Percentiles rank a stretch among this genome's conserved stretches.
phyloP scores from a whole-genome alignment of 2,113 vertebrate species.

The Pungitius pungitius region DNA sequence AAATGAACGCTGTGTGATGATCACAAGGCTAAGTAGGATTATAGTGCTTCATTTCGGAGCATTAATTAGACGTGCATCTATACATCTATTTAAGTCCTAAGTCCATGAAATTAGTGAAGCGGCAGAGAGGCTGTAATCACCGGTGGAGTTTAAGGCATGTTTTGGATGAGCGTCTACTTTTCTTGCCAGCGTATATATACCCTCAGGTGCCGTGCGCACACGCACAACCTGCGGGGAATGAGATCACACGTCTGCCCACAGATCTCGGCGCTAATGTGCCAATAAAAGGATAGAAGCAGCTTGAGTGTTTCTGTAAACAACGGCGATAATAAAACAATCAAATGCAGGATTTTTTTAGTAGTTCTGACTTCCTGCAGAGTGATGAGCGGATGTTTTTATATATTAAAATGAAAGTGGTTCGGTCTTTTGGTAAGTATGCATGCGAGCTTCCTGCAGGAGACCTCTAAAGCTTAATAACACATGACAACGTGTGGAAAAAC shows the following conservation, averaged over 20 bases:
- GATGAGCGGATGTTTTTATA: not conserved
- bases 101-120: not conserved
- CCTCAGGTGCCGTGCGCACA: not conserved
- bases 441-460: not conserved
- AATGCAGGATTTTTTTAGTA: not conserved
- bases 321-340: not conserved
- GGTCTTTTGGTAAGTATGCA: not conserved
- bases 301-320: not conserved
- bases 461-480: not conserved
- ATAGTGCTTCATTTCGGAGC: not conserved
- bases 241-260: not conserved
- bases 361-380: not conserved
- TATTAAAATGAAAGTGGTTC: not conserved
- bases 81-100: not conserved
- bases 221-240: not conserved
- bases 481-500: not conserved
- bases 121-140: not conserved
- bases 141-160: not conserved
- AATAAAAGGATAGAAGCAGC: not conserved
- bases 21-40: not conserved
- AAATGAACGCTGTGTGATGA: not conserved
- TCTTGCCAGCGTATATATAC: not conserved
- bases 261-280: not conserved
- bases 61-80: not conserved
- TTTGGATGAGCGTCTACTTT: not conserved